Base-by-base conservation (phyloP, 2,113 vertebrate species). In the Labeo rohita region DNA sequence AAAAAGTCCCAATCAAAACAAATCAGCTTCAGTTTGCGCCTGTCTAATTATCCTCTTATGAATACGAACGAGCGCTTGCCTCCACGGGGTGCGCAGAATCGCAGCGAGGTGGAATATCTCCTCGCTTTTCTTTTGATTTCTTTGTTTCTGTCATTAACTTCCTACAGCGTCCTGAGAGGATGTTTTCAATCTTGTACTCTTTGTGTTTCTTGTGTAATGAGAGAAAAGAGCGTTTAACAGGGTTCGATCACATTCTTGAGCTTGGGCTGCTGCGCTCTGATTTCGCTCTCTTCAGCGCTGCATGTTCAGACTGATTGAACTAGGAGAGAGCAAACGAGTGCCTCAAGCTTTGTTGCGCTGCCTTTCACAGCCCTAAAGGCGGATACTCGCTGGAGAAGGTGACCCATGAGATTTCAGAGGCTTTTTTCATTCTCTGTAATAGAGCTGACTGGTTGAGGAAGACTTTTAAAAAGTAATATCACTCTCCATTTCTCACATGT, bases 81-180 rank as follows among this genome's bases (percentile, higher is more conserved):
- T 72, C 76, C 39, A 18, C 23, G 4, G 76, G 52, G 84, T 73
- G 16, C 10, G 50, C 2, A 21, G 39, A 85, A 59, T 85, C 61
- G 13, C 63, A 72, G 84, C 28, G 49, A 65, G 56, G 8, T 10
- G 47, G 28, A 86, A 80, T 86, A 80, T 80, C 65, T 15, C 23
- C 76, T 70, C 10, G 54, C 77, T 73, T 86, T 49, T 80, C 65
- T 65, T 80, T 72, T 45, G 34, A 59, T 80, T 73, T 65, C 21
- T 80, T 86, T 80, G 84, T 86, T 86, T 72, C 80, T 34, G n/a
- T 80, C 84, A 54, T 68, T 80, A 80, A 86, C 84, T 56, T 72
- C 77, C 84, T 36, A 59, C 84, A 9, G 77, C 47, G 39, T 83
- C 85, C 79, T 76, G 13, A 83, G 85, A 86, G 85, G 68, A 73